Evolutionary conservation across 2,888 invertebrate genomes (phyloP), one percentile per base, ranked within the genome.

Genomic region (Ceriagrion tenellum): DNA sequence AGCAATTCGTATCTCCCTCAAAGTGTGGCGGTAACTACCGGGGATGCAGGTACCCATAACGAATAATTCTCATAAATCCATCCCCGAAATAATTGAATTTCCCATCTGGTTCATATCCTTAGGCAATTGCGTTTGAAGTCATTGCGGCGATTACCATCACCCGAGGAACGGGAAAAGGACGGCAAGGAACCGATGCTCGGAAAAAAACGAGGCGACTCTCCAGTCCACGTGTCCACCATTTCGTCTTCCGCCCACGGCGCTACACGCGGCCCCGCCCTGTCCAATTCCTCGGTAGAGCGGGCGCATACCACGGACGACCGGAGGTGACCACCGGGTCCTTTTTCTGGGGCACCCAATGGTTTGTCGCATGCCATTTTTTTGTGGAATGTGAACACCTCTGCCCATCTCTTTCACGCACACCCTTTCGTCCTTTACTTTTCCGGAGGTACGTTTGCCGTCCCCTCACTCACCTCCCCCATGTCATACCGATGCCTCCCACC

Each of bases 261-360:
- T 26, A 1, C 18, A 10, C 81, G 35, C 35, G 69, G n/a, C 69
- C 10, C 69, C 69, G 10, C 47, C n/a, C n/a, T 69, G 69, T 23
- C n/a, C 69, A n/a, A 69, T 26, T 69, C n/a, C 59, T 2, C 69
- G 30, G 35, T 16, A 35, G 1, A 81, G 35, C 81, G 81, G 35
- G 35, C 81, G 81, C 81, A 81, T 81, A 81, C 81, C 81, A 81
- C 81, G 4, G 47, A 47, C 26, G 69, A 69, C 69, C 69, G 81
- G 81, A 81, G 81, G 81, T 81, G 81, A 81, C 81, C 81, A 35
- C 26, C n/a, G 81, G 81, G 81, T 35, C 81, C 30, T 81, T 81
- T 47, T 69, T 69, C 69, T 69, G 69, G 69, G 81, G 35, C 81
- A 35, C 26, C 26, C 81, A 13, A 35, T 35, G 81, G 12, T 16